A percentile compares a stretch with the other conserved stretches of the same genome.
These are phyloP conservation scores for Tachina lurida DNA, from an alignment of 2,888 invertebrate species.

Conservation along the genomic window DNA sequence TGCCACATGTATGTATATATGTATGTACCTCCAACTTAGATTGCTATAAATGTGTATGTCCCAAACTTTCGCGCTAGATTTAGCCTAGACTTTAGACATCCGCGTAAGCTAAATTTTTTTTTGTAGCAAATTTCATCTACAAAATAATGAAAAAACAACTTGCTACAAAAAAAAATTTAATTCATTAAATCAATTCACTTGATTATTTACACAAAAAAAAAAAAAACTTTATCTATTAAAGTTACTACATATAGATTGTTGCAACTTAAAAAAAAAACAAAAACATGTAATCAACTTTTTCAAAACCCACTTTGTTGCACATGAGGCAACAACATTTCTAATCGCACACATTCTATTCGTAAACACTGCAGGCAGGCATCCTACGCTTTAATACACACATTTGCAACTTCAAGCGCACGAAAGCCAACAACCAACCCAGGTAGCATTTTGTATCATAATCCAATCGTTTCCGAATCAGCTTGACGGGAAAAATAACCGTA, in stretches of 20 bases:
- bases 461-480: too few relatives aligned
- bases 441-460: too few relatives aligned
- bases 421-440: conserved; percentile 23
- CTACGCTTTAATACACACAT: conserved; percentile 56
- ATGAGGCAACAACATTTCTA: conserved; percentile 62
- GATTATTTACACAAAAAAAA: conserved; percentile 32
- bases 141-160: conserved; percentile 4
- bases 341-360: conserved; percentile 25
- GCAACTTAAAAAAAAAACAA: conserved; percentile 19
- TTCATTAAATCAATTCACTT: conserved; percentile 52
- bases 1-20: too few relatives aligned
- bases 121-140: too few relatives aligned
- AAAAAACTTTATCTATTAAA: conserved; percentile 42
- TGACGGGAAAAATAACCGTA: too few relatives aligned
- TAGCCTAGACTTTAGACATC: too few relatives aligned
- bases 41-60: too few relatives aligned
- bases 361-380: conserved; percentile 20
- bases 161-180: conserved; percentile 19
- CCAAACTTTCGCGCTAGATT: too few relatives aligned
- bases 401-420: conserved; percentile 45
- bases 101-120: too few relatives aligned
- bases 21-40: too few relatives aligned
- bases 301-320: conserved; percentile 62
- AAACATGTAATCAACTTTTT: conserved; percentile 54
- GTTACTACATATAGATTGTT: conserved; percentile 51